phyloP scores from a whole-genome alignment of 2,797 vertebrate genomes.

The Nannoperca australis region DNA sequence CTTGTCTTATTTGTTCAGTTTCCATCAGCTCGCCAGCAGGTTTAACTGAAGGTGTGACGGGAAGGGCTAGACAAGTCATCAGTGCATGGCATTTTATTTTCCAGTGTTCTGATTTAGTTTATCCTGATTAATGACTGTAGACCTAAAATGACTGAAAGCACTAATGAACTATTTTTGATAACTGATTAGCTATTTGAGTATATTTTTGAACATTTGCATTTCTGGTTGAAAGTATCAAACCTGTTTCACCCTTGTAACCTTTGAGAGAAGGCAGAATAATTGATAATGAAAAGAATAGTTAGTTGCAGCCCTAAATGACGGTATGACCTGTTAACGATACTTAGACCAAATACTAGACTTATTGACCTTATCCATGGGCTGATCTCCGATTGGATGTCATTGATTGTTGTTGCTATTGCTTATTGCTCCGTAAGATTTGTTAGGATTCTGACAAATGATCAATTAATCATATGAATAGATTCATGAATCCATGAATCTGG shows the following conservation, averaged over 20 bases:
- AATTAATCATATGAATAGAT: neutral
- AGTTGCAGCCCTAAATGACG: neutral
- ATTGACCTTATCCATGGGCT: neutral
- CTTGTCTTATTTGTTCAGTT: neutral
- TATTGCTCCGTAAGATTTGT: neutral
- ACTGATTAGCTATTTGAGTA: neutral
- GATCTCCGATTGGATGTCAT: neutral
- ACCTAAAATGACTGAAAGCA: neutral
- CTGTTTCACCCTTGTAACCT: neutral
- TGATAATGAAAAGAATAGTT: neutral
- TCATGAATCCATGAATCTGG: neutral
- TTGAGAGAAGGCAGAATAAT: neutral
- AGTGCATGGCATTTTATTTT: neutral
- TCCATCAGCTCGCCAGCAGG: neutral
- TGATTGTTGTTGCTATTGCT: neutral
- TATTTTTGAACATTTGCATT: neutral
- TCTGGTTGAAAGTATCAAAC: neutral
- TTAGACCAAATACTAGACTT: neutral
- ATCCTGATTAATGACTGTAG: neutral
- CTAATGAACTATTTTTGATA: neutral
- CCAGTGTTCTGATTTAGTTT: neutral
- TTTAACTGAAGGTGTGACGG: neutral
- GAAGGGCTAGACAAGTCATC: neutral
- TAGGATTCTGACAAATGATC: neutral
- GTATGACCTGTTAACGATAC: neutral